A percentile compares a stretch with the other conserved stretches of the same genome.
These are phyloP conservation scores for Epinotia nisella DNA, from an alignment of 2,888 invertebrate genomes.

Conservation along the genomic window DNA sequence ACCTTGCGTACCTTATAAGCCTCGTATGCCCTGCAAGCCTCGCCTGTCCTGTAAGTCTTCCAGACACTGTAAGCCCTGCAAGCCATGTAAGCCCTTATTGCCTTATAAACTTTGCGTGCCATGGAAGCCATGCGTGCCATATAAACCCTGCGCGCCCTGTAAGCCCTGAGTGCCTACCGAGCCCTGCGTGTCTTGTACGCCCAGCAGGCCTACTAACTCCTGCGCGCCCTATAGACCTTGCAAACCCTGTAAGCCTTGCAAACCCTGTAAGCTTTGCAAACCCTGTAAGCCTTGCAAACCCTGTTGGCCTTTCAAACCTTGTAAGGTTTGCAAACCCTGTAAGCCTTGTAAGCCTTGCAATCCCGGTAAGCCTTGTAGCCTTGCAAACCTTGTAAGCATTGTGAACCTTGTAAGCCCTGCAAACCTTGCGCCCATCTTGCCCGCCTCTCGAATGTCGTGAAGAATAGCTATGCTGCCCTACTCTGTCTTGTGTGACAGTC, in stretches of 20 bases:
- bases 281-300: conserved; percentile 36
- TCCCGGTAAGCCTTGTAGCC: conserved; percentile 39
- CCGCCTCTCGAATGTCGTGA: conserved; percentile 41
- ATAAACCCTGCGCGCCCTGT: conserved; percentile 31
- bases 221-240: conserved; percentile 7
- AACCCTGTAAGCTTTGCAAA: conserved; percentile 14
- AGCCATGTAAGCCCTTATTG: conserved; percentile 36
- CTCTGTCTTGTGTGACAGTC: conserved; percentile 46
- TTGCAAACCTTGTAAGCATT: conserved; percentile 34
- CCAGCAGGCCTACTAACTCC: conserved; percentile 37
- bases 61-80: conserved; percentile 39
- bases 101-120: neutral
- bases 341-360: conserved; percentile 36
- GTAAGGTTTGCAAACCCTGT: conserved; percentile 41
- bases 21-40: conserved; percentile 30
- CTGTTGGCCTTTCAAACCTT: conserved; percentile 25
- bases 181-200: conserved; percentile 31
- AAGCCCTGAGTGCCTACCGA: conserved; percentile 27
- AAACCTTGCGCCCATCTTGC: conserved; percentile 37
- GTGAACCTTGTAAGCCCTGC: neutral
- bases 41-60: conserved; percentile 37
- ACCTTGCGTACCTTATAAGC: conserved; percentile 34
- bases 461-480: conserved; percentile 13
- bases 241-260: neutral
- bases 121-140: neutral